A percentile compares a stretch with the other conserved stretches of the same genome.
Conservation (phyloP, 2,113 vertebrate species). For the Meles meles region DNA sequence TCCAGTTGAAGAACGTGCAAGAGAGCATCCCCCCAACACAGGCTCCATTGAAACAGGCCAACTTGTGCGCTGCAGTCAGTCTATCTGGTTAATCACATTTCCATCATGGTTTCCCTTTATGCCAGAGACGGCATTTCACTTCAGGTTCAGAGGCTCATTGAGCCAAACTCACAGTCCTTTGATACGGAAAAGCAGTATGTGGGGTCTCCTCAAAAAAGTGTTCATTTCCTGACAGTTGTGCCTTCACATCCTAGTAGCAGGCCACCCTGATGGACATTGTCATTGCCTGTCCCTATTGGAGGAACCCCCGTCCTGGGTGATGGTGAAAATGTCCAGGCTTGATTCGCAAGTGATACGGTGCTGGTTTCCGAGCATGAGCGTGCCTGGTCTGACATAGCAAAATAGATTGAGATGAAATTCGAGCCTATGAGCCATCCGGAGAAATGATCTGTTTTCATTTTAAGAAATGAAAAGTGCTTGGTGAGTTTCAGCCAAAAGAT, state of each 20-base stretch:
- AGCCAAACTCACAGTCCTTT: background rate
- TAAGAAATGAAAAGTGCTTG: constrained; percentile 36
- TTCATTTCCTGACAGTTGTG: background rate
- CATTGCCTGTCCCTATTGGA: background rate
- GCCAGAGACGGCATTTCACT: background rate
- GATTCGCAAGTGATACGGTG: background rate
- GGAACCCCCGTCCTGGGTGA: background rate
- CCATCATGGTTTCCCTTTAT: background rate
- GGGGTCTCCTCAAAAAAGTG: background rate
- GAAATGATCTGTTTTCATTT: constrained; percentile 51
- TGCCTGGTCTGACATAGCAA: background rate
- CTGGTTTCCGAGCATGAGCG: background rate
- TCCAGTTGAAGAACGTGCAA: background rate
- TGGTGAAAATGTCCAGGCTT: constrained; percentile 27
- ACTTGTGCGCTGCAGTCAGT: background rate
- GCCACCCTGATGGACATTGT: background rate
- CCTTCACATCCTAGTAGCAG: background rate
- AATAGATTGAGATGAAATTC: constrained; percentile 36
- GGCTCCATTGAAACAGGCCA: background rate
- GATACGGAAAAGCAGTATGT: background rate
- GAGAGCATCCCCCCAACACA: background rate
- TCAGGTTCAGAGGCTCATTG: background rate
- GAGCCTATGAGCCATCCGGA: background rate
- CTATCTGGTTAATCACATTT: background rate
- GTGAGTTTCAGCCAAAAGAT: constrained; percentile 43